phyloP scores from a whole-genome alignment of 1,140 invertebrate genomes.

The Temnothorax curvispinosus region DNA sequence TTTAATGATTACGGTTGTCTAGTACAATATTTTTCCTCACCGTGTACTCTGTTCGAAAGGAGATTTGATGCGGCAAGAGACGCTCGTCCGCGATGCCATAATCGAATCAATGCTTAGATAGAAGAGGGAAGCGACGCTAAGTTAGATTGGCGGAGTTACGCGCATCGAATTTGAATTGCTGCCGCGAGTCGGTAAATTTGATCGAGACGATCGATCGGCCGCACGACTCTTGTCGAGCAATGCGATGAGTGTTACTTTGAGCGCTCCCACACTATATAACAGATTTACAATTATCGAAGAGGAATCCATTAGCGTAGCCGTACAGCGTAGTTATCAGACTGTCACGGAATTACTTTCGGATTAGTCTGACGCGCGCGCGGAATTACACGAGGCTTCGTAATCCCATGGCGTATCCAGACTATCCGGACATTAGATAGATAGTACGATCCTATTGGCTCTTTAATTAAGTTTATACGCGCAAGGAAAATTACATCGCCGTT shows the following conservation, averaged over 20 bases:
- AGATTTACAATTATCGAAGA: constrained; percentile 62
- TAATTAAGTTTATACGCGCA: constrained; percentile 31
- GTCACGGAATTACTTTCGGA: constrained; percentile 67
- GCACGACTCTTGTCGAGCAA: constrained; percentile 48
- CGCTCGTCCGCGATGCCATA: constrained; percentile 6
- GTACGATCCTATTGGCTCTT: constrained; percentile 9
- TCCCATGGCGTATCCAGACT: constrained; percentile 45
- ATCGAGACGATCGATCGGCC: constrained; percentile 33
- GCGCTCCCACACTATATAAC: constrained; percentile 3
- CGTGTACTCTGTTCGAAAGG: not conserved
- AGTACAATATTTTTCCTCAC: not conserved
- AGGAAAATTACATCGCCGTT: constrained; percentile 4
- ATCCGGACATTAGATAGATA: constrained; percentile 3
- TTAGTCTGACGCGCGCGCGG: constrained; percentile 57
- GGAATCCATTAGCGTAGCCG: constrained; percentile 53
- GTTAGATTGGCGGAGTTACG: constrained; percentile 47
- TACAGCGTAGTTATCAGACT: constrained; percentile 50
- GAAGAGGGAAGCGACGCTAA: constrained; percentile 17
- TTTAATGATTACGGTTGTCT: not conserved
- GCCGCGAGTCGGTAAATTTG: constrained; percentile 20
- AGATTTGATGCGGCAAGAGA: not conserved
- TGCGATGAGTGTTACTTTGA: constrained; percentile 27
- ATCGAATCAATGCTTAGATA: constrained; percentile 37
- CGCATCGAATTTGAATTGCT: constrained; percentile 38
- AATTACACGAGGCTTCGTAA: constrained; percentile 61